Percentiles rank a stretch among this genome's conserved stretches.
Conservation (phyloP, 2,113 vertebrate genomes). For the Psittacula cyanocephala region DNA sequence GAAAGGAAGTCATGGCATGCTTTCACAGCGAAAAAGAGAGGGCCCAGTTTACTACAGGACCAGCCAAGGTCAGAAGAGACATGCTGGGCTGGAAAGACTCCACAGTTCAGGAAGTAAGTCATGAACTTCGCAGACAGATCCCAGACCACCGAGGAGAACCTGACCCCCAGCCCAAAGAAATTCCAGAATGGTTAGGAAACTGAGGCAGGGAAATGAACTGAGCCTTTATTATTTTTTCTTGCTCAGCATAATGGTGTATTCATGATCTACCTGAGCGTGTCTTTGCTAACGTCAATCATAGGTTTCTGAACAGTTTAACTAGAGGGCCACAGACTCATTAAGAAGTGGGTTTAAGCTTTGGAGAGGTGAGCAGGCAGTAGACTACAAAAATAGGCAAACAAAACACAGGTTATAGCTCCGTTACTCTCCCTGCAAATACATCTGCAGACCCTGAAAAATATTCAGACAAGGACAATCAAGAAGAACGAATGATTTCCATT, state of each 20-base stretch:
- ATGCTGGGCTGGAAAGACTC: slow-evolving; percentile 43
- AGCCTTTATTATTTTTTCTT: slow-evolving; percentile 26
- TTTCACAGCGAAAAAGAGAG: slow-evolving; percentile 37
- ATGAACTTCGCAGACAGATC: slow-evolving; percentile 37
- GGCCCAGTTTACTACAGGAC: slow-evolving; percentile 3
- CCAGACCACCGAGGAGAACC: slow-evolving; percentile 51
- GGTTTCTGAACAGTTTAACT: neutral
- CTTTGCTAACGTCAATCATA: neutral
- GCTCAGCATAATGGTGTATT: slow-evolving; percentile 27
- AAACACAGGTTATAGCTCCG: neutral
- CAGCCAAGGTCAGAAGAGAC: slow-evolving; percentile 52
- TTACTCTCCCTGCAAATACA: neutral
- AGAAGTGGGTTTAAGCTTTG: neutral
- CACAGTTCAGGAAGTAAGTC: slow-evolving; percentile 38
- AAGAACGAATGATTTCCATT: neutral
- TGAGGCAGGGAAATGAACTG: slow-evolving; percentile 57
- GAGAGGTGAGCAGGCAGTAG: neutral
- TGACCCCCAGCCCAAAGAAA: slow-evolving; percentile 35
- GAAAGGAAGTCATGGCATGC: slow-evolving; percentile 59
- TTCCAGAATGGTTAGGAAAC: slow-evolving; percentile 53
- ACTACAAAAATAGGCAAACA: neutral
- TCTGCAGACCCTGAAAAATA: neutral
- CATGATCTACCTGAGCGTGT: neutral
- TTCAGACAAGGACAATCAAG: neutral
- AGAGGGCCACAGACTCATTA: neutral